Conservation (phyloP, 2,797 vertebrate species). For the Pampus argenteus region DNA sequence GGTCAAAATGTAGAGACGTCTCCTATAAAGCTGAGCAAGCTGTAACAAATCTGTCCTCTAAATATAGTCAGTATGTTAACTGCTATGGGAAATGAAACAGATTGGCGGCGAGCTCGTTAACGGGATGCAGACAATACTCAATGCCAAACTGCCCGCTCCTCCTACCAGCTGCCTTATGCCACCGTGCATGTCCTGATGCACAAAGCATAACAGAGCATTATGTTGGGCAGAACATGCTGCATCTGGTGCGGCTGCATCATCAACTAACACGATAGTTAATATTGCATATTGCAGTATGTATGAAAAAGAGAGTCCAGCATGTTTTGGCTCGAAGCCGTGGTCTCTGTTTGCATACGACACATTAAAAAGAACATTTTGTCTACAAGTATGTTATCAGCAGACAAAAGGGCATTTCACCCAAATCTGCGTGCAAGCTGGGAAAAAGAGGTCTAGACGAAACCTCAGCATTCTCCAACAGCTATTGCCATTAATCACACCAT, state of each 20-base stretch:
- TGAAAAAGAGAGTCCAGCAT: too few species aligned
- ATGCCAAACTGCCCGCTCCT: conserved; percentile 11
- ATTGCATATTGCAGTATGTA: not conserved
- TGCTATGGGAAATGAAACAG: conserved; percentile 40
- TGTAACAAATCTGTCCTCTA: conserved; percentile 24
- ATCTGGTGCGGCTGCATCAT: too few species aligned
- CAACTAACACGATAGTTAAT: not conserved
- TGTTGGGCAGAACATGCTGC: conserved; percentile 13
- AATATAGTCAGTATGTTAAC: conserved; percentile 33
- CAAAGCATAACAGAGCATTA: conserved; percentile 18
- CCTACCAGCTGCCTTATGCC: conserved; percentile 24
- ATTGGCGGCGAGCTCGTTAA: conserved; percentile 18
- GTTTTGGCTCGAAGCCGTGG: too few species aligned
- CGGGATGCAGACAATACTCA: conserved; percentile 7
- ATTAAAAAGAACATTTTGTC: not conserved
- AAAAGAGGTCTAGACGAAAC: conserved; percentile 38
- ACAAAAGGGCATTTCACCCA: conserved; percentile 13
- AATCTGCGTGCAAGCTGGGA: not conserved
- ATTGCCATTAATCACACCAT: conserved; percentile 51
- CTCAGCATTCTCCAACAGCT: conserved; percentile 22
- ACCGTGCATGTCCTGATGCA: conserved; percentile 2
- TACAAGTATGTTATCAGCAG: conserved; percentile 15
- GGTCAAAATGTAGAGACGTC: conserved; percentile 33
- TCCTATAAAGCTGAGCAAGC: conserved; percentile 28
- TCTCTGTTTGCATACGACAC: too few species aligned